A percentile compares a stretch with the other conserved stretches of the same genome.
Conservation (phyloP, 2,113 vertebrate genomes). For the Apteryx owenii region DNA sequence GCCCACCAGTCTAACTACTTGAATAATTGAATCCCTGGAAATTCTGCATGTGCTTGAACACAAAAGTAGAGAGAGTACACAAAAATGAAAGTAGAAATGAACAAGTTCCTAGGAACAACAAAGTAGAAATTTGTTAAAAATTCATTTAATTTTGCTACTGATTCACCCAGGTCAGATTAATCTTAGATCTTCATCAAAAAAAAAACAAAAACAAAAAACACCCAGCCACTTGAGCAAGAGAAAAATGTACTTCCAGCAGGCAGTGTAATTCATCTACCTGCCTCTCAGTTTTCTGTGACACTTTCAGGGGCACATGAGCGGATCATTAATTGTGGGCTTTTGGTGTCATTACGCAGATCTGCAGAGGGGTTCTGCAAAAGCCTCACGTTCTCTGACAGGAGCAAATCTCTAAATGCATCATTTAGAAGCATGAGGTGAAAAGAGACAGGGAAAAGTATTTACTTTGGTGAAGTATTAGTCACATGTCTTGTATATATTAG, state of each 20-base stretch:
- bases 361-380: not conserved
- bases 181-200: not conserved
- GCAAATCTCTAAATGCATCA: slow-evolving; percentile 8
- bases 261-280: not conserved
- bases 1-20: not conserved
- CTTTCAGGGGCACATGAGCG: not conserved
- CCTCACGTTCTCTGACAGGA: not conserved
- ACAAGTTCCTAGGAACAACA: not conserved
- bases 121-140: not conserved
- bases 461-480: slow-evolving; percentile 17
- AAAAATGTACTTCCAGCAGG: not conserved
- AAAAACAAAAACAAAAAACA: slow-evolving; percentile 1
- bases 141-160: not conserved
- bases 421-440: not conserved
- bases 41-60: not conserved
- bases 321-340: not conserved
- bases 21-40: not conserved
- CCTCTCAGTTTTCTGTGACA: not conserved
- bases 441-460: slow-evolving; percentile 31
- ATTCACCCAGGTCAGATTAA: not conserved
- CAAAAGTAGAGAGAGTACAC: not conserved
- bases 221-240: not conserved
- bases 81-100: not conserved
- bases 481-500: not conserved
- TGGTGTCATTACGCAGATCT: not conserved